Base-by-base conservation (phyloP, 2,113 vertebrate species). In the Rhynchopsitta pachyrhyncha region DNA sequence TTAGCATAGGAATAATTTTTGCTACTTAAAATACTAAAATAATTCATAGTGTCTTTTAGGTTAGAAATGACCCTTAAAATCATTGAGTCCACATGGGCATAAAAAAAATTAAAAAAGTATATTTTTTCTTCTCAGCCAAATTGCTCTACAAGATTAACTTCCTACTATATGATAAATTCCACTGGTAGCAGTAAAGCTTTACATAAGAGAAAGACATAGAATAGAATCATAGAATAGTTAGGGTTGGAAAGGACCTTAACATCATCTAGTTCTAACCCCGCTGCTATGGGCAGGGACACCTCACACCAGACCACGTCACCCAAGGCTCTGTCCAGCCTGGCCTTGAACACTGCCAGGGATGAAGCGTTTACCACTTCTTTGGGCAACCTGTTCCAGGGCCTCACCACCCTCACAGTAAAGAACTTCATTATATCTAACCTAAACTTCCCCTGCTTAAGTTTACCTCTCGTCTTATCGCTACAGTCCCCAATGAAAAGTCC, bases 101-200 rank as follows among this genome's bases (percentile, higher is more conserved):
- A 62, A 83, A 83, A 49, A 84, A 84, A 60, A 94, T 92, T 88
- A 66, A 86, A 77, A 64, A 93, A 63, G 6, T 31, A 63, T 59
- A 75, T 53, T 84, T 44, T 71, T 82, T 78, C 55, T 88, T 41
- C 59, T 60, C 77, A 87, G 64, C 28, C 49, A 67, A 89, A 86
- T 80, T 93, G 41, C 64, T 88, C 68, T 78, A 70, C 31, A 77
- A 88, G 73, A 92, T 89, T 91, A 94, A 91, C 31, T 84, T 79
- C 67, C 68, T 91, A 37, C 24, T n/a, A 17, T 23, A 39, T 31
- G 28, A 94, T 60, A 89, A 91, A 92, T 91, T 46, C n/a, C 37
- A 75, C 31, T 49, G 24, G 49, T 59, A 88, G 68, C 63, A 92
- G 44, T 41, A 80, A 46, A 88, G 59, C 9, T 91, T 86, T 78